Base-by-base conservation (phyloP, 2,113 vertebrate genomes). In the Saimiri boliviensis region DNA sequence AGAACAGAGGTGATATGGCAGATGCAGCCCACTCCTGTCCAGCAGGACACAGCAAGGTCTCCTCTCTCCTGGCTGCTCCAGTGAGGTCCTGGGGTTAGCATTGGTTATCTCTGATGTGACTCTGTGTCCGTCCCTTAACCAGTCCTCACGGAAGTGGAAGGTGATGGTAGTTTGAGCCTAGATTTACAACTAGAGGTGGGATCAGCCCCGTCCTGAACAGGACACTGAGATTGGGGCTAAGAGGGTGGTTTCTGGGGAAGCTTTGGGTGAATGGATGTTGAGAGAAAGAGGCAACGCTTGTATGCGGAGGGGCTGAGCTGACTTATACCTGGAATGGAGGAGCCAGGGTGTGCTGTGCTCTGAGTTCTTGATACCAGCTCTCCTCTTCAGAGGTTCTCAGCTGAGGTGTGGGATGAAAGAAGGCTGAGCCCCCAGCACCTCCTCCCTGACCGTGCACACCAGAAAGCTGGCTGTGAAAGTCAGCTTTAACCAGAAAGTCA, bases 21-120 rank as follows among this genome's bases (percentile, higher is more conserved):
- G 52, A 77, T 0, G 5, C 4, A 27, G 73, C 20, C 5, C 4
- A 1, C 35, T 42, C 12, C 8, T 17, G 13, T 42, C 16, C 5
- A 23, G 3, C 2, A 45, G 45, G 60, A 35, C 56, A 54, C 37
- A 85, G 11, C 47, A 14, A 87, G 13, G 1, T 4, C 10, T 35
- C 76, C n/a, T 68, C 10, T 66, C 4, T 73, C 40, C 21, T 11
- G 23, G 66, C 16, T 76, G 23, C 32, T n/a, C 58, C 47, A 16
- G 8, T 1, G 1, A 30, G 42, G 19, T n/a, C n/a, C 37, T 1
- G 0, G 37, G 11, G 32, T 76, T 42, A 35, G 63, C 58, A 0
- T 3, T 21, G 1, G 17, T 2, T 32, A 19, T 0, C 25, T 87
- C 23, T 49, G 40, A 27, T 13, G 4, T 19, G 40, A 23, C 23